Evolutionary conservation across 2,888 invertebrate genomes (phyloP).

Genomic region (Clivina fossor): DNA sequence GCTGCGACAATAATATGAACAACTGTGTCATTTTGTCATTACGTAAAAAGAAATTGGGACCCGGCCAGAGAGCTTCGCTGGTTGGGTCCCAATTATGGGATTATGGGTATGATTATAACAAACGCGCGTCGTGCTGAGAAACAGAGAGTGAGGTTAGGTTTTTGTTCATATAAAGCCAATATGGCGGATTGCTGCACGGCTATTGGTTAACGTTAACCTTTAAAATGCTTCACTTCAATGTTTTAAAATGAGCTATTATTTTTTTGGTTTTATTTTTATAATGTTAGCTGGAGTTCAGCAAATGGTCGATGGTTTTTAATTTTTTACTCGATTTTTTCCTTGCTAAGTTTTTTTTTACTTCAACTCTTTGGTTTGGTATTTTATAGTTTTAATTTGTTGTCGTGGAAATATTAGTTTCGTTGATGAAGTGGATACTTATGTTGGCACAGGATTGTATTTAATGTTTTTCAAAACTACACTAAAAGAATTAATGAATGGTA

Average conservation of each 20-base stretch:
- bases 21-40: slow-evolving; percentile 55
- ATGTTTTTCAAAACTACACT: too few species aligned
- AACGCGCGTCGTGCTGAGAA: slow-evolving; percentile 11
- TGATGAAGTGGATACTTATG: slow-evolving; percentile 33
- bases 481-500: too few species aligned
- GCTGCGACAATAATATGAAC: slow-evolving; percentile 48
- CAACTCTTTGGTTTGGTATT: slow-evolving; percentile 44
- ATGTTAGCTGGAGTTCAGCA: too few species aligned
- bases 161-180: slow-evolving; percentile 4
- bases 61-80: too few species aligned
- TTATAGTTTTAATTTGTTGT: slow-evolving; percentile 49
- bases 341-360: too few species aligned
- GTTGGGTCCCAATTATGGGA: slow-evolving; percentile 21
- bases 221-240: too few species aligned
- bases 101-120: slow-evolving; percentile 23
- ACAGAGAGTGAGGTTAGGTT: slow-evolving; percentile 15
- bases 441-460: too few species aligned
- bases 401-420: slow-evolving; percentile 51
- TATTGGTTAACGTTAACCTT: slow-evolving; percentile 46
- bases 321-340: too few species aligned
- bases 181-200: slow-evolving; percentile 32
- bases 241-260: too few species aligned
- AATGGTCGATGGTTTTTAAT: too few species aligned
- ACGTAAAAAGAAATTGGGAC: slow-evolving; percentile 44
- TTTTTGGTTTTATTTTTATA: too few species aligned